Evolutionary conservation across 2,797 vertebrate genomes (phyloP).

Genomic region (Chelonia mydas): DNA sequence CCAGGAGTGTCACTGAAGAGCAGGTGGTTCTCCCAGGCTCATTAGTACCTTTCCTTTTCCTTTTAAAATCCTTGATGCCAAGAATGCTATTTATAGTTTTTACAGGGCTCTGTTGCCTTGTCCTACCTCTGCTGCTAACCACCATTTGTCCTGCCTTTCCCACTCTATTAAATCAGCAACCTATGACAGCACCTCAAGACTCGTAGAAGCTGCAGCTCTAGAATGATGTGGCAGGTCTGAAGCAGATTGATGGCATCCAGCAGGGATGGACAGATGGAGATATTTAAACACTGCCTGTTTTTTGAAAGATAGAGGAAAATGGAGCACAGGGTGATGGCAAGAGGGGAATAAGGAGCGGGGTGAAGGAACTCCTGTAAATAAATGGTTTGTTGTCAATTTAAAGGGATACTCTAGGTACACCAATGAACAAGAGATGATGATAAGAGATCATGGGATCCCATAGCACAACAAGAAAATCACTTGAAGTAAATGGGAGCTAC

Average conservation of each 20-base stretch:
- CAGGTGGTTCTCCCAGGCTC: slow-evolving; percentile 54
- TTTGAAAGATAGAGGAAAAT: slow-evolving; percentile 10
- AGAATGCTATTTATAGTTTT: slow-evolving; percentile 33
- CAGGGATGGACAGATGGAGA: neutral
- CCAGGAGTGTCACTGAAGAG: slow-evolving; percentile 42
- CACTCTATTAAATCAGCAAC: neutral
- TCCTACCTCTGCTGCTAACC: neutral
- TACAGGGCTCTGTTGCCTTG: neutral
- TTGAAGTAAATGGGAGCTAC: neutral
- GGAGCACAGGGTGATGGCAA: neutral
- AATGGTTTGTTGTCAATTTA: neutral
- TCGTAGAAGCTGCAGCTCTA: neutral
- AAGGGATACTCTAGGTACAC: neutral
- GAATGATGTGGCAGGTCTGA: neutral
- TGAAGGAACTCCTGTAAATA: neutral
- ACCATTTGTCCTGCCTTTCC: slow-evolving; percentile 42
- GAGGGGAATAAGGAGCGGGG: neutral
- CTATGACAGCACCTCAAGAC: slow-evolving; percentile 26
- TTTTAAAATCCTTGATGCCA: slow-evolving; percentile 25
- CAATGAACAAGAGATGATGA: slow-evolving; percentile 1
- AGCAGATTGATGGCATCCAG: slow-evolving; percentile 28
- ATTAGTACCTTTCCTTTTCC: slow-evolving; percentile 53
- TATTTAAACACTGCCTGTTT: slow-evolving; percentile 23
- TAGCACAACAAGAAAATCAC: too few relatives aligned
- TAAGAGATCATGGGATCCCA: neutral